Percentiles rank a stretch among this genome's conserved stretches.
Conservation (phyloP, 2,888 invertebrate species). For the Spilosoma lubricipeda region DNA sequence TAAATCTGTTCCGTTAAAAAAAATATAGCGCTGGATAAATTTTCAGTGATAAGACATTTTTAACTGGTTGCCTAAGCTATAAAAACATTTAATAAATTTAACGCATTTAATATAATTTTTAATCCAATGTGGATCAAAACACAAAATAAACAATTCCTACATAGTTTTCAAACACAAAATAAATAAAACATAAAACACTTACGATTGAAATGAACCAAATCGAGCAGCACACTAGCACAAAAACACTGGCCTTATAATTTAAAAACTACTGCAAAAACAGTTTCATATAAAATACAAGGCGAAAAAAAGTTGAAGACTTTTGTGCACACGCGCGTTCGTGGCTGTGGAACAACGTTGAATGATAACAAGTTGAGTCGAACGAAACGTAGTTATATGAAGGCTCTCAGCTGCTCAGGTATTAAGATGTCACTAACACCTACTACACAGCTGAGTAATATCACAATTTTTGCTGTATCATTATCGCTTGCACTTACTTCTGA, state of each 20-base stretch:
- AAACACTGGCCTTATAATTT: conserved; percentile 28
- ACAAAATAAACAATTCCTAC: neutral
- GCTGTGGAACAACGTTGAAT: conserved; percentile 64
- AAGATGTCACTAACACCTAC: conserved; percentile 47
- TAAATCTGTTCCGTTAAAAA: neutral
- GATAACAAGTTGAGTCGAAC: conserved; percentile 63
- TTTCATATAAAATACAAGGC: conserved; percentile 22
- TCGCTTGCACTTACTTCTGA: conserved; percentile 25
- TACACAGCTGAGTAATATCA: conserved; percentile 35
- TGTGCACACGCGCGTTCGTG: conserved; percentile 58
- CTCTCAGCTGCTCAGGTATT: conserved; percentile 45
- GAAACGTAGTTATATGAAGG: conserved; percentile 52
- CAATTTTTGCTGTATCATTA: conserved; percentile 41
- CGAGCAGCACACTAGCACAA: conserved; percentile 36
- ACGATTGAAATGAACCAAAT: conserved; percentile 36
- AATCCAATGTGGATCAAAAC: neutral
- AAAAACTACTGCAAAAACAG: conserved; percentile 13
- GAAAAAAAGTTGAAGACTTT: conserved; percentile 48
- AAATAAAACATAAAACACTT: conserved; percentile 27
- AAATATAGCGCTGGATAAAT: neutral
- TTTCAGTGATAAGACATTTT: neutral
- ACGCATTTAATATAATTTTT: neutral
- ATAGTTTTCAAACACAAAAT: neutral
- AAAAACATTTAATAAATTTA: neutral
- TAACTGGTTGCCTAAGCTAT: neutral